Conservation (phyloP, 2,797 vertebrate species). For the Argya squamiceps region DNA sequence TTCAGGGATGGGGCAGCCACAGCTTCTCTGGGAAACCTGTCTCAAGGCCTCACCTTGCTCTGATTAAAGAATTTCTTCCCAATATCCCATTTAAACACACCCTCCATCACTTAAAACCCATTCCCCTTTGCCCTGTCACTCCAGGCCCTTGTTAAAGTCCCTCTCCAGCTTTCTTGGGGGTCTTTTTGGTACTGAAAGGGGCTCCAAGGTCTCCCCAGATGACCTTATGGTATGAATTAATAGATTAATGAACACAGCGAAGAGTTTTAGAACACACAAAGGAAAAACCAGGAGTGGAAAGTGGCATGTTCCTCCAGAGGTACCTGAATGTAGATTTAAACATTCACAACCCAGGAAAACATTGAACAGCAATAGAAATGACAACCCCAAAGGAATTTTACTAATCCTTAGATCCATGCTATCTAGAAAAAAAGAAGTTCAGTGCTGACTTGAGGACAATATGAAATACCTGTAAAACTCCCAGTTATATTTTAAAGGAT, state of each 20-base stretch:
- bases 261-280: neutral
- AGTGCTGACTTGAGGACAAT: neutral
- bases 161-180: too few relatives aligned
- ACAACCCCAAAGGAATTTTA: neutral
- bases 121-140: too few relatives aligned
- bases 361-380: neutral
- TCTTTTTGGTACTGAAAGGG: neutral
- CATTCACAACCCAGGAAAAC: neutral
- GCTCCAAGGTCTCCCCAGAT: neutral
- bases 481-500: accelerated
- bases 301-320: accelerated
- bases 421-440: neutral
- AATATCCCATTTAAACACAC: neutral
- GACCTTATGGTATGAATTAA: neutral
- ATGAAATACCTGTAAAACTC: neutral
- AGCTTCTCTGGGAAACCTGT: neutral
- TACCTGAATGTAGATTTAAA: neutral
- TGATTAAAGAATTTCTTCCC: neutral
- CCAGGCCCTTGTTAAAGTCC: neutral
- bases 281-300: neutral
- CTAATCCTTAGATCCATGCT: neutral
- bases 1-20: neutral
- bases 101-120: neutral
- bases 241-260: neutral
- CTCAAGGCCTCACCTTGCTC: neutral